phyloP scores from a whole-genome alignment of 2,888 invertebrate genomes.

The Nomada ruficornis region DNA sequence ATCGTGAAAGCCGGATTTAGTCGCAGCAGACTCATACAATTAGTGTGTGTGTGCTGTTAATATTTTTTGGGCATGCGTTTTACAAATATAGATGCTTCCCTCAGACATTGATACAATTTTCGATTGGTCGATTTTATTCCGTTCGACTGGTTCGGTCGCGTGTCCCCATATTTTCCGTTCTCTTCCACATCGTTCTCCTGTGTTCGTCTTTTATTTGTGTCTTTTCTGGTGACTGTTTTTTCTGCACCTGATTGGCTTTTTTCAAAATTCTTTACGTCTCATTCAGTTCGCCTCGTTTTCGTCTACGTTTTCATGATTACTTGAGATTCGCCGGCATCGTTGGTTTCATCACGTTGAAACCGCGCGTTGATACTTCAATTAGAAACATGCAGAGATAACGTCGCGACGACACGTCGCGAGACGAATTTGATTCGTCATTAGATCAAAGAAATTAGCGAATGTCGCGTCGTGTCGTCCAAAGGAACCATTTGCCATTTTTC shows the following conservation, averaged over 20 bases:
- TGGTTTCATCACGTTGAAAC: slow-evolving; percentile 5
- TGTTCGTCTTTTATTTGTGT: slow-evolving; percentile 37
- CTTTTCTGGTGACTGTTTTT: slow-evolving; percentile 31
- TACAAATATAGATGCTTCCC: slow-evolving; percentile 82
- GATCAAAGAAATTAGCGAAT: not conserved
- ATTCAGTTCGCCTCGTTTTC: slow-evolving; percentile 48
- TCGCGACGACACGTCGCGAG: slow-evolving; percentile 12
- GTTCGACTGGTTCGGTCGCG: slow-evolving; percentile 9
- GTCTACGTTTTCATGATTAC: slow-evolving; percentile 31
- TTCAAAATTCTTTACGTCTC: slow-evolving; percentile 77
- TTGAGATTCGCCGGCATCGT: not conserved
- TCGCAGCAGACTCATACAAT: slow-evolving; percentile 59
- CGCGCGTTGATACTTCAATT: not conserved
- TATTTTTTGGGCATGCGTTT: slow-evolving; percentile 83
- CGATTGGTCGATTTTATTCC: slow-evolving; percentile 35
- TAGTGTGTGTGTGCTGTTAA: slow-evolving; percentile 79
- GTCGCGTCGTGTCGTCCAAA: slow-evolving; percentile 18
- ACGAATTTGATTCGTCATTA: not conserved
- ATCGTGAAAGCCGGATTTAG: slow-evolving; percentile 34
- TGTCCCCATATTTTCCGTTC: slow-evolving; percentile 57
- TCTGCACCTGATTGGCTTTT: slow-evolving; percentile 79
- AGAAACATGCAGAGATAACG: slow-evolving; percentile 5
- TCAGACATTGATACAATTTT: slow-evolving; percentile 63
- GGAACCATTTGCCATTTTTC: slow-evolving; percentile 19
- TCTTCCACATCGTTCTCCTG: slow-evolving; percentile 44